phyloP scores from a whole-genome alignment of 2,888 invertebrate species.

The Euproctis similis region DNA sequence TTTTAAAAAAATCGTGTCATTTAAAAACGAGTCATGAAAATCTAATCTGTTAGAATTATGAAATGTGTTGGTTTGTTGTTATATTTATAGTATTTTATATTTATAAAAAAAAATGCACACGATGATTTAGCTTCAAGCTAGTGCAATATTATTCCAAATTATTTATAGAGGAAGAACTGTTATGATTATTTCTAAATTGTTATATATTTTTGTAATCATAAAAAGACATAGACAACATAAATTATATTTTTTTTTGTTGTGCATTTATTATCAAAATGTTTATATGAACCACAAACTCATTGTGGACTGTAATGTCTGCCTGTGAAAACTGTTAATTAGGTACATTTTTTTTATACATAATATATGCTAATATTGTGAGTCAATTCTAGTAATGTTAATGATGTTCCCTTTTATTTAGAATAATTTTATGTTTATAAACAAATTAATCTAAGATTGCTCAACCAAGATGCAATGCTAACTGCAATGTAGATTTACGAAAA shows the following conservation, averaged over 20 bases:
- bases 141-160: constrained; percentile 75
- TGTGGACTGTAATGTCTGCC: constrained; percentile 66
- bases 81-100: constrained; percentile 52
- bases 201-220: constrained; percentile 71
- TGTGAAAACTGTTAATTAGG: constrained; percentile 41
- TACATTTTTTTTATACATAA: constrained; percentile 49
- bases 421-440: constrained; percentile 66
- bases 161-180: constrained; percentile 58
- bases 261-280: constrained; percentile 71
- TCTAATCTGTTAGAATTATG: constrained; percentile 40
- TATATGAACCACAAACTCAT: constrained; percentile 62
- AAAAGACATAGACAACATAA: constrained; percentile 73
- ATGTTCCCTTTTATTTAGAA: constrained; percentile 69
- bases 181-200: constrained; percentile 72
- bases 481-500: constrained; percentile 60
- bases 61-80: constrained; percentile 69
- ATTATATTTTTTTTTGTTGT: constrained; percentile 72
- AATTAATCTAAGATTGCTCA: constrained; percentile 72
- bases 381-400: constrained; percentile 72
- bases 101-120: constrained; percentile 62
- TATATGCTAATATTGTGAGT: constrained; percentile 71
- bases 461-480: constrained; percentile 71
- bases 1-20: constrained; percentile 41
- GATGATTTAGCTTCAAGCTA: constrained; percentile 67
- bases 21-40: constrained; percentile 45